phyloP scores from a whole-genome alignment of 1,140 invertebrate species.

The Pantala flavescens region DNA sequence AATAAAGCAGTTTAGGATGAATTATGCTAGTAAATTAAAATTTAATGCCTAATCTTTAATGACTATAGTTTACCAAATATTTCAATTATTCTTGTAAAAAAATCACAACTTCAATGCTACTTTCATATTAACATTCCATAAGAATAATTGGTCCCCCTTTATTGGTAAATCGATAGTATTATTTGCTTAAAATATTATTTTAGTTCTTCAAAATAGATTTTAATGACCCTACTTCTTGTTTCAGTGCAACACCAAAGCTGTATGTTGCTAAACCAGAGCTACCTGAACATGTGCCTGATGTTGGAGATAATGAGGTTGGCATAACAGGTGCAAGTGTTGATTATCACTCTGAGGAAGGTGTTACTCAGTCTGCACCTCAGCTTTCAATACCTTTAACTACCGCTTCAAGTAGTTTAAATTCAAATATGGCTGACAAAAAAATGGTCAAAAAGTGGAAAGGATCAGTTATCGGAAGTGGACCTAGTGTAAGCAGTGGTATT shows the following conservation, averaged over 20 bases:
- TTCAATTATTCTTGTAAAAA: too few relatives aligned
- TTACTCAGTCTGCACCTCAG: neutral
- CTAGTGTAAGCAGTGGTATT: constrained; percentile 19
- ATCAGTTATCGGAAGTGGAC: constrained; percentile 28
- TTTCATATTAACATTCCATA: too few relatives aligned
- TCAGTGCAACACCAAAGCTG: constrained; percentile 29
- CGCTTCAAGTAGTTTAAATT: neutral
- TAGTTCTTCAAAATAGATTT: too few relatives aligned
- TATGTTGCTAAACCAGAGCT: constrained; percentile 26
- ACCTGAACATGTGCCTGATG: neutral
- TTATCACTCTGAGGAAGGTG: neutral
- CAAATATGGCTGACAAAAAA: constrained; percentile 21
- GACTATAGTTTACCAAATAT: too few relatives aligned
- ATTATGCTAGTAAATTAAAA: too few relatives aligned
- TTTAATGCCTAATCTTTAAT: too few relatives aligned
- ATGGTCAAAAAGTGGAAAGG: constrained; percentile 24
- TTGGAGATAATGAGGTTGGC: neutral
- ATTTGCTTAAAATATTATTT: too few relatives aligned
- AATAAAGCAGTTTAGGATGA: too few relatives aligned
- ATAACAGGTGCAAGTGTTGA: neutral
- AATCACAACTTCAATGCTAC: too few relatives aligned
- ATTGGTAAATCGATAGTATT: too few relatives aligned
- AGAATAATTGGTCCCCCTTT: too few relatives aligned
- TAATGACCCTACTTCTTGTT: constrained; percentile 16
- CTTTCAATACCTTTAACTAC: neutral